Percentiles rank a stretch among this genome's conserved stretches.
These are phyloP conservation scores for Lagopus muta DNA, from an alignment of 2,113 vertebrate genomes.

Conservation along the genomic window DNA sequence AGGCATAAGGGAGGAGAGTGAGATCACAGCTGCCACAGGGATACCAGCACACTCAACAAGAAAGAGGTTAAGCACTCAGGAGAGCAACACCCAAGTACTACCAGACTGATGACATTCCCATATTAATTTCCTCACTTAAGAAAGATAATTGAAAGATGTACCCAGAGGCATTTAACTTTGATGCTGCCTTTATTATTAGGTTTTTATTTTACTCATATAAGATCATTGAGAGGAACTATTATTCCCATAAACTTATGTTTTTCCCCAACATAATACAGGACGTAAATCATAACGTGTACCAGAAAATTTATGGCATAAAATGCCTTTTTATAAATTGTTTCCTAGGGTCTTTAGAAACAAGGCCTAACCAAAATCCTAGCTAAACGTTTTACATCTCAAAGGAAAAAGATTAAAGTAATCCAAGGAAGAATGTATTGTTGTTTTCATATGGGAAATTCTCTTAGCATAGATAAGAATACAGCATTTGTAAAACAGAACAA, in stretches of 20 bases:
- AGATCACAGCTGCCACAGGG: neutral
- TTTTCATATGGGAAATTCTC: neutral
- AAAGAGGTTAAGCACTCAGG: slow-evolving; percentile 14
- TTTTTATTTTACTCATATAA: neutral
- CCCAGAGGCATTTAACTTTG: neutral
- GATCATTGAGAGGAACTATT: neutral
- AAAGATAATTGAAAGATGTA: slow-evolving; percentile 32
- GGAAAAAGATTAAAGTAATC: neutral
- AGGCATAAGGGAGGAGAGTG: neutral
- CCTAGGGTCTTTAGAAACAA: neutral
- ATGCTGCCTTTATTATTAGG: neutral
- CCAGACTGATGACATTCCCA: neutral
- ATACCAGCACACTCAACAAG: slow-evolving; percentile 12
- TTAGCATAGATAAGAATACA: neutral
- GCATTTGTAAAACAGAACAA: neutral
- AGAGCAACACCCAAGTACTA: neutral
- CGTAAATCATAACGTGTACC: neutral
- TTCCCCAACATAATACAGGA: neutral
- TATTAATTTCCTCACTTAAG: slow-evolving; percentile 36
- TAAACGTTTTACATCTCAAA: neutral
- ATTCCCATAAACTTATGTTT: neutral
- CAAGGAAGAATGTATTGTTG: neutral
- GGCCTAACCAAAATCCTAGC: neutral
- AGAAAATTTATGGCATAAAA: neutral
- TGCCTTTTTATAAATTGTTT: neutral